These are phyloP conservation scores for Speoplatyrhinus poulsoni DNA, from an alignment of 2,113 vertebrate species.

Conservation along the genomic window DNA sequence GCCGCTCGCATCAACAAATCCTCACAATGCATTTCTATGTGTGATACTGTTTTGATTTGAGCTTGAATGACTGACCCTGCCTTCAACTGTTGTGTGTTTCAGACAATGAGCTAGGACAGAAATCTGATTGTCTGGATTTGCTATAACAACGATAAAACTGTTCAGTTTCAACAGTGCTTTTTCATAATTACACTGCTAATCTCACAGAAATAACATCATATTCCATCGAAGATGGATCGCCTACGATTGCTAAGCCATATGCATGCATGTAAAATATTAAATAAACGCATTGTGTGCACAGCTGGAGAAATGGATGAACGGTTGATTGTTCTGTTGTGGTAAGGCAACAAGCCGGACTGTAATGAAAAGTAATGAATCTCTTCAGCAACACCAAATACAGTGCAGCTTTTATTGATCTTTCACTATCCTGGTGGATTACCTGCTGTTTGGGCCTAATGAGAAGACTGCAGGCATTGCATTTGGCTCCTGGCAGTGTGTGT, in stretches of 20 bases:
- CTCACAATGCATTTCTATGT: no score
- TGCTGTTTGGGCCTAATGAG: neutral
- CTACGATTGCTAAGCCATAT: neutral
- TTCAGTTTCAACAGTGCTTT: no score
- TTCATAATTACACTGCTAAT: neutral
- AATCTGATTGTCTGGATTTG: no score
- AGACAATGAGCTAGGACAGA: no score
- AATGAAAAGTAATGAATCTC: conserved; percentile 4
- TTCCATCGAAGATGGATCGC: neutral
- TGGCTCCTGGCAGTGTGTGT: neutral
- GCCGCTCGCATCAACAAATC: no score
- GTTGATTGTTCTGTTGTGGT: neutral
- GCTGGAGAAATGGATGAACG: neutral
- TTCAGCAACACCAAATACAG: neutral
- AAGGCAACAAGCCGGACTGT: neutral
- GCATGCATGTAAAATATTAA: neutral
- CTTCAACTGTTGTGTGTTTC: no score
- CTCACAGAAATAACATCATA: neutral
- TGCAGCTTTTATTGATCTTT: neutral
- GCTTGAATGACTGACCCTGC: no score
- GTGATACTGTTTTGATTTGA: no score
- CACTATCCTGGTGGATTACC: neutral
- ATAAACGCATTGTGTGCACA: no score
- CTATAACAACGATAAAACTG: no score
- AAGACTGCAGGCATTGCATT: neutral